A percentile compares a stretch with the other conserved stretches of the same genome.
Conservation (phyloP, 1,140 invertebrate species). For the Caenorhabditis latens region DNA sequence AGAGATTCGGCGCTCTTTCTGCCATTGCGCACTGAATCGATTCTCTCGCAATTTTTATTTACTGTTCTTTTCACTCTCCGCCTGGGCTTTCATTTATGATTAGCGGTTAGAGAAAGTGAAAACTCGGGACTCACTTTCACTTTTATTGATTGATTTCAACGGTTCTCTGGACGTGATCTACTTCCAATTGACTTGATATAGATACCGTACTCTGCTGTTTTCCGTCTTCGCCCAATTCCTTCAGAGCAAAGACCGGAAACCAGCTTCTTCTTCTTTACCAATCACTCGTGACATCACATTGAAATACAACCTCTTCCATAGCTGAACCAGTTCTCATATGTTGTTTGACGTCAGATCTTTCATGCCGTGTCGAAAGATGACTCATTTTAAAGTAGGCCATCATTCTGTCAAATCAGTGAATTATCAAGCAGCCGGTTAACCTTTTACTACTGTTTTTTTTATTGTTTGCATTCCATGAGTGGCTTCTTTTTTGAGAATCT, state of each 20-base stretch:
- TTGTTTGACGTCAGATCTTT: constrained; percentile 28
- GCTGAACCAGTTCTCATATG: constrained; percentile 32
- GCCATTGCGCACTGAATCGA: constrained; percentile 51
- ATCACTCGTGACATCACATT: constrained; percentile 29
- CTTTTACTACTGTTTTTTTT: not conserved
- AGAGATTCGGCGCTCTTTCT: constrained; percentile 3
- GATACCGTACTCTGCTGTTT: not conserved
- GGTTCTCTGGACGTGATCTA: not conserved
- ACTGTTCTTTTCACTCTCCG: constrained; percentile 52
- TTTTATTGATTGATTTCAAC: constrained; percentile 4
- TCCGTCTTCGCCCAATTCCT: not conserved
- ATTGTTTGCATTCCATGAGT: not conserved
- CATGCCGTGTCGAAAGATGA: not conserved
- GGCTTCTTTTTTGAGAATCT: no score
- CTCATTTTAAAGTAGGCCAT: constrained; percentile 17
- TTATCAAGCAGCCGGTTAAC: constrained; percentile 7
- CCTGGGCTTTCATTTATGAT: constrained; percentile 39
- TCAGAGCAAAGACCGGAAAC: constrained; percentile 41
- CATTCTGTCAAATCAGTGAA: constrained; percentile 9
- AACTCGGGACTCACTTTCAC: constrained; percentile 5
- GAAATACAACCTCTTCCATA: constrained; percentile 14
- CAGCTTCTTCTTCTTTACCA: not conserved
- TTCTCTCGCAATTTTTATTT: constrained; percentile 41
- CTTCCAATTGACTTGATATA: not conserved
- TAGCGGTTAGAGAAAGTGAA: not conserved